Evolutionary conservation across 2,113 vertebrate species (phyloP), one percentile per base, ranked within the genome.

Genomic region (Dascyllus trimaculatus): DNA sequence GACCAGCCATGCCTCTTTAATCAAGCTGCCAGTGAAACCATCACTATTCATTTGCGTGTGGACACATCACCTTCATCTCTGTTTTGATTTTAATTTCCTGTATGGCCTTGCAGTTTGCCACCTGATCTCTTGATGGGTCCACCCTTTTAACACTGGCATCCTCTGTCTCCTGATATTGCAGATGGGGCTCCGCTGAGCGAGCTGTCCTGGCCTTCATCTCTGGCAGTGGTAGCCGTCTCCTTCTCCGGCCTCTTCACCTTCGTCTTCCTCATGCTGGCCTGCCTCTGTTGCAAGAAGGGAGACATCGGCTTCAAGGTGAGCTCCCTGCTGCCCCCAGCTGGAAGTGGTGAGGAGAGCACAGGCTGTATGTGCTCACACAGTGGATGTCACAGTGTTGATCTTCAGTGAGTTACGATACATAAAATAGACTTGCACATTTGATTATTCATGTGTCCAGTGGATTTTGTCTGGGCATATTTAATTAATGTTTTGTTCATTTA

Each of bases 231-330:
- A 49, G 96, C 96, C 0, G 96, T 98, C 85, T 99, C 98, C 75
- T 97, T 99, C 93, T 98, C 97, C 0, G 98, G 97, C 22, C 97
- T 99, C 88, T 96, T 99, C 94, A 96, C 96, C 8, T 96, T 97
- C 86, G 91, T 98, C 92, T 97, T 97, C 96, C 96, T 99, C 96
- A 99, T 99, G 97, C 88, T 99, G 94, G 97, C 97, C 92, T 99
- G 98, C 85, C 93, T 99, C 92, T 99, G 98, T 95, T 99, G 98
- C 93, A 99, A 98, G 95, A 98, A 98, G 94, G 96, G 97, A 4
- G 96, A 97, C 94, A 95, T 98, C 0, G 97, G 97, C 85, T 99
- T 99, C 93, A 99, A 99, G 97, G 98, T 99, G 95, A 97, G 96
- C 72, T 76, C 75, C 21, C 56, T 77, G 76, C 79, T 59, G 52